Evolutionary conservation across 2,888 invertebrate species (phyloP), one percentile per base, ranked within the genome.

Genomic region (Chloroclystis v-ata): DNA sequence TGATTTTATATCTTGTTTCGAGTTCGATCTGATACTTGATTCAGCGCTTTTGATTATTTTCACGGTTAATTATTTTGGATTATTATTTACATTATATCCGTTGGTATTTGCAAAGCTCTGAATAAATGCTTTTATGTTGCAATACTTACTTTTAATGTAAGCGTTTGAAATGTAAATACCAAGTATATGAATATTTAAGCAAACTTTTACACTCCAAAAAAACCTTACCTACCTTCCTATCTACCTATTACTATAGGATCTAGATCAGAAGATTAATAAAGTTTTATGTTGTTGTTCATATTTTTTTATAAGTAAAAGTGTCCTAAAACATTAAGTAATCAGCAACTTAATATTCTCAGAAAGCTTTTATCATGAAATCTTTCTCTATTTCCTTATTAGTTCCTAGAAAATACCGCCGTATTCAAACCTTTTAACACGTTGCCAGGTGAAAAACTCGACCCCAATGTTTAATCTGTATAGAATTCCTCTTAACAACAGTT

Each of bases 11-110:
- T 9, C 29, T 35, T 45, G 46, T 65, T 20, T 64, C 61, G 52
- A 57, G 56, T 60, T 51, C 52, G 61, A 67, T 74, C 69, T 67
- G 59, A 65, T 69, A 65, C 64, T 56, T 57, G 59, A 59, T 60
- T 60, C 54, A 56, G 66, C 24, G 60, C 51, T 63, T 64, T 57
- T 56, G 61, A 59, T 61, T 56, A 59, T 64, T 63, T 54, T 52
- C 56, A 65, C 64, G 50, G 56, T 65, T 66, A 64, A 65, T 68
- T 65, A 61, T 9, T 63, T 60, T 58, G 58, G 49, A 37, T 37
- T 7, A 9, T 14, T 32, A 33, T 33, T 33, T 16, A 4, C 13
- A 14, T 14, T n/a, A 9, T 6, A 2, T 26, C 13, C 4, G 14
- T 16, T 6, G n/a, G 6, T 13, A 13, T 32, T 4, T n/a, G 14